Evolutionary conservation across 2,113 vertebrate species (phyloP).

Genomic region (Barnardius zonarius): DNA sequence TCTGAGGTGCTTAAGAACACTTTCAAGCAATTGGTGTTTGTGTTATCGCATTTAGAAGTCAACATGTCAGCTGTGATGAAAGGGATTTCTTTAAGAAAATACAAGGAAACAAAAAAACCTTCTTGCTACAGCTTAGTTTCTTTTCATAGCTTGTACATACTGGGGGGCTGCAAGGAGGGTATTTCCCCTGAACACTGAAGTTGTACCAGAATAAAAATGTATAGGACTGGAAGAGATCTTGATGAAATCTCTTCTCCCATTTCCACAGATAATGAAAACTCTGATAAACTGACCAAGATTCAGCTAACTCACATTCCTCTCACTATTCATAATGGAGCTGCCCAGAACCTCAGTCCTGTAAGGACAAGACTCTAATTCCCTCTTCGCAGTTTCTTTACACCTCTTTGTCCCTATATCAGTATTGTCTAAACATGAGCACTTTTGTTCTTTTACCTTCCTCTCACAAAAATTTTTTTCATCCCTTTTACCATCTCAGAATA

Average conservation of each 20-base stretch:
- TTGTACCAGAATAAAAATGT: background rate
- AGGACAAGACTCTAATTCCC: background rate
- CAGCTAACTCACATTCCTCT: background rate
- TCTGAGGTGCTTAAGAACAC: background rate
- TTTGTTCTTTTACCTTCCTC: background rate
- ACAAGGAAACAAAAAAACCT: background rate
- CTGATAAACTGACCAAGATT: background rate
- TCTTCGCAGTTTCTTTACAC: background rate
- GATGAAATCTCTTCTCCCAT: background rate
- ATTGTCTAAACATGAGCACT: background rate
- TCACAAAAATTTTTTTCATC: background rate
- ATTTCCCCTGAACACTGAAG: background rate
- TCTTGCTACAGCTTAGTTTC: background rate
- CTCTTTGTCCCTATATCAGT: background rate
- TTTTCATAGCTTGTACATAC: background rate
- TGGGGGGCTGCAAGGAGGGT: background rate
- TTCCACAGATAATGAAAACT: background rate
- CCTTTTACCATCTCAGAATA: background rate
- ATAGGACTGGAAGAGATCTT: background rate
- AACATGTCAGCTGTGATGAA: background rate
- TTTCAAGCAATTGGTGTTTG: background rate
- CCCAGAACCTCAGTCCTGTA: background rate
- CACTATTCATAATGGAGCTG: background rate
- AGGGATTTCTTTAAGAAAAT: background rate
- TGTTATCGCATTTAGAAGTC: background rate